phyloP scores from a whole-genome alignment of 2,113 vertebrate species.

The Ictidomys tridecemlineatus region DNA sequence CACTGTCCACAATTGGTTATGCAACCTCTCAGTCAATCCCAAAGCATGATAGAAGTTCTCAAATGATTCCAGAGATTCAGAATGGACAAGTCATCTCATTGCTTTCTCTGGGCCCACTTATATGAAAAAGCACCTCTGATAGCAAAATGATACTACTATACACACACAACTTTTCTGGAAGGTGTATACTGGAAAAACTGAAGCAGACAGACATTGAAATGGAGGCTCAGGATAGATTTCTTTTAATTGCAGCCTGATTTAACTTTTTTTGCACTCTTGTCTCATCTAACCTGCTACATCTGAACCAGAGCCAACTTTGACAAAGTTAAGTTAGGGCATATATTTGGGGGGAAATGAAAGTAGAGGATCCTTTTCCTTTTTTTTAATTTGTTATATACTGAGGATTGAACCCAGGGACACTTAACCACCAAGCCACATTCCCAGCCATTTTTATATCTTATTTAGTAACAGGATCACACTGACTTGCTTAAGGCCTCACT shows the following conservation, averaged over 20 bases:
- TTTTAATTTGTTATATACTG: no score
- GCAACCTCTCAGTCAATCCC: neutral
- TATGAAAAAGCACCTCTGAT: neutral
- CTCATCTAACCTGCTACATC: neutral
- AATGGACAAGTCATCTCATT: neutral
- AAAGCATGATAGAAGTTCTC: neutral
- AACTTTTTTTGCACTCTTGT: neutral
- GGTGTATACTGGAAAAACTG: neutral
- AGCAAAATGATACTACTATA: neutral
- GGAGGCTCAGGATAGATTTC: neutral
- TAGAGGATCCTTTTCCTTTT: neutral
- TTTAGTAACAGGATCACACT: no score
- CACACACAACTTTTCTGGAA: neutral
- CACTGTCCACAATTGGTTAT: accelerated
- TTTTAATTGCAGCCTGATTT: neutral
- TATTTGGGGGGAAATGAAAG: neutral
- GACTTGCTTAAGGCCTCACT: no score
- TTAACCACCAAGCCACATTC: no score
- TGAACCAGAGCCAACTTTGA: neutral
- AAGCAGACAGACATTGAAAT: neutral
- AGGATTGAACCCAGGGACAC: no score
- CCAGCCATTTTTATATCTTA: no score
- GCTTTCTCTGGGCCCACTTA: neutral
- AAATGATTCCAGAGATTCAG: neutral
- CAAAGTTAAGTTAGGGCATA: neutral